Conservation (phyloP, 2,888 invertebrate genomes). For the Scelioninae gen. 2 region DNA sequence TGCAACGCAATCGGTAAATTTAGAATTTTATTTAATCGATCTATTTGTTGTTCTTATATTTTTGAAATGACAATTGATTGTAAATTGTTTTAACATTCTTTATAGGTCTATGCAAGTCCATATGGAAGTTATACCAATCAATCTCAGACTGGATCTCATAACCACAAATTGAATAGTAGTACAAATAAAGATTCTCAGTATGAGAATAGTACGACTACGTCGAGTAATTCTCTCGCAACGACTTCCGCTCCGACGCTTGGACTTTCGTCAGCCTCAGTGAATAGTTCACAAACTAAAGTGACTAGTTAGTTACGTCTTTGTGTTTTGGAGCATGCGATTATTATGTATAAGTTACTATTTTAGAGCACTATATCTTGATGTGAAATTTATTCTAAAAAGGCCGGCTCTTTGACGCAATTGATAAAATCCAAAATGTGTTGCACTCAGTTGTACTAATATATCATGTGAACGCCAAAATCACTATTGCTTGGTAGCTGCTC, state of each 20-base stretch:
- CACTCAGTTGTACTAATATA: too few relatives aligned
- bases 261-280: slow-evolving; percentile 71
- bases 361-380: slow-evolving; percentile 42
- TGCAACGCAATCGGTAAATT: slow-evolving; percentile 71
- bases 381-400: not conserved
- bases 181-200: slow-evolving; percentile 72
- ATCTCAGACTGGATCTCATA: slow-evolving; percentile 70
- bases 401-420: too few relatives aligned
- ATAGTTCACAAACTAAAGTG: slow-evolving; percentile 72
- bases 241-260: slow-evolving; percentile 70
- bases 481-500: slow-evolving; percentile 72
- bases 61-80: not conserved
- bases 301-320: slow-evolving; percentile 63
- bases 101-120: slow-evolving; percentile 70
- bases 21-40: not conserved
- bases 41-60: not conserved
- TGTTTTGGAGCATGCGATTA: slow-evolving; percentile 52
- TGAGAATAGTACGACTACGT: slow-evolving; percentile 71
- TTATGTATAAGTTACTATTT: slow-evolving; percentile 10
- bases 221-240: slow-evolving; percentile 69
- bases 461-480: slow-evolving; percentile 59
- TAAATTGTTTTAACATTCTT: slow-evolving; percentile 1
- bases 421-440: too few relatives aligned
- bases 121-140: slow-evolving; percentile 71
- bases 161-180: slow-evolving; percentile 72